A percentile compares a stretch with the other conserved stretches of the same genome.
Conservation (phyloP, 2,888 invertebrate species). For the Lithophane ornitopus region DNA sequence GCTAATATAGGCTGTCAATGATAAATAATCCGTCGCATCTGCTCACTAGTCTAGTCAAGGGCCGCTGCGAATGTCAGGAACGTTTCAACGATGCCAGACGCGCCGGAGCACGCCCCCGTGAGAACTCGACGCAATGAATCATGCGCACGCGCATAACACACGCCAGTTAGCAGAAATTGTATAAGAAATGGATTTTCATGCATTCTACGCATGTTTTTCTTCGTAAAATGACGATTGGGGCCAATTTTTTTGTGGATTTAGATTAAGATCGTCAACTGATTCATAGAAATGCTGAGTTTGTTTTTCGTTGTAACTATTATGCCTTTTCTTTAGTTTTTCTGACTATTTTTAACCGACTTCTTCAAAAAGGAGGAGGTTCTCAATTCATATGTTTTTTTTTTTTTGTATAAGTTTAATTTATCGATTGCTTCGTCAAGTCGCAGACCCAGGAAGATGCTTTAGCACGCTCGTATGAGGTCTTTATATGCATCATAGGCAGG, state of each 20-base stretch:
- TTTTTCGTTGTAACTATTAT: slow-evolving; percentile 32
- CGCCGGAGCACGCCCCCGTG: slow-evolving; percentile 53
- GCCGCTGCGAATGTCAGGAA: slow-evolving; percentile 40
- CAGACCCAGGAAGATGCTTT: slow-evolving; percentile 11
- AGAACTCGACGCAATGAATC: slow-evolving; percentile 54
- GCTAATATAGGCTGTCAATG: not conserved
- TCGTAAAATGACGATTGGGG: slow-evolving; percentile 32
- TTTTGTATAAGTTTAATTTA: slow-evolving; percentile 21
- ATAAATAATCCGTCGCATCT: slow-evolving; percentile 34
- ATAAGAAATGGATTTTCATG: slow-evolving; percentile 22
- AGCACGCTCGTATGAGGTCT: not conserved
- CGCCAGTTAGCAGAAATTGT: slow-evolving; percentile 48
- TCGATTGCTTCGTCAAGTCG: not conserved
- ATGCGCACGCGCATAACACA: slow-evolving; percentile 57
- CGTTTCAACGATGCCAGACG: slow-evolving; percentile 42
- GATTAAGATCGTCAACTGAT: slow-evolving; percentile 19
- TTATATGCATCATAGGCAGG: slow-evolving; percentile 12
- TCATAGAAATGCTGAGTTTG: slow-evolving; percentile 24
- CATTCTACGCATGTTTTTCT: slow-evolving; percentile 48
- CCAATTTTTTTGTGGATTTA: slow-evolving; percentile 12
- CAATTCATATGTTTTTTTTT: no score
- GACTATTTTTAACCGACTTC: no score
- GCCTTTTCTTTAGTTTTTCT: not conserved
- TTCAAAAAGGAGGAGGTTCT: no score
- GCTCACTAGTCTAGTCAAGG: slow-evolving; percentile 24